Evolutionary conservation across 2,797 vertebrate genomes (phyloP), one percentile per base, ranked within the genome.

Genomic region (Nyctalus aviator): DNA sequence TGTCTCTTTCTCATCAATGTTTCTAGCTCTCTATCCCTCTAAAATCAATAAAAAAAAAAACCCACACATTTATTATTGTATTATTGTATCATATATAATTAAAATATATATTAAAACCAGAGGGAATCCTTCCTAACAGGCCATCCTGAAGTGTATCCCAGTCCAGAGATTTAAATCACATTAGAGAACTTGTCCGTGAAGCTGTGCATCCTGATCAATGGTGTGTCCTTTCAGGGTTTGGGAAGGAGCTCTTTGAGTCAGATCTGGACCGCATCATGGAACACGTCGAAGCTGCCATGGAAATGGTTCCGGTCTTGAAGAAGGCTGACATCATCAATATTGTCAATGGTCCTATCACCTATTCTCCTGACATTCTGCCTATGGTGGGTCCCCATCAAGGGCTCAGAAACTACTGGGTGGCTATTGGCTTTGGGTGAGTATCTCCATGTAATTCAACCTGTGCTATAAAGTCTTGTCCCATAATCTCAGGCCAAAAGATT

Each of bases 181-280:
- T 64, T 37, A 46, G 35, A 78, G 21, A 0, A 12, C 30, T 27
- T 84, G n/a, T 17, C 82, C 14, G 12, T 14, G 27, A 3, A 18
- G 3, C 27, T 20, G 25, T 35, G 3, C 20, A 48, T 72, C 32
- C 44, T 87, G 23, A 89, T 66, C 14, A 89, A 1, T 82, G 17
- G 66, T 59, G 62, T 96, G 21, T 97, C 96, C 96, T 53, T 96
- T 23, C 97, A 99, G 99, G 99, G 92, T 99, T 99, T 88, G 99
- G 99, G 64, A 99, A 99, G 97, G 99, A 99, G 96, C 98, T 99
- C 96, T 99, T 99, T 97, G 99, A 99, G 96, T 99, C 99, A 0
- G 99, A 99, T 97, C 98, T 99, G n/a, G 99, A 99, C 98, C 98
- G 99, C 94, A 99, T 99, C 96, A 99, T 99, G 98, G 99, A 99